Evolutionary conservation across 2,113 vertebrate genomes (phyloP), one percentile per base, ranked within the genome.

Genomic region (Stegostoma tigrinum): DNA sequence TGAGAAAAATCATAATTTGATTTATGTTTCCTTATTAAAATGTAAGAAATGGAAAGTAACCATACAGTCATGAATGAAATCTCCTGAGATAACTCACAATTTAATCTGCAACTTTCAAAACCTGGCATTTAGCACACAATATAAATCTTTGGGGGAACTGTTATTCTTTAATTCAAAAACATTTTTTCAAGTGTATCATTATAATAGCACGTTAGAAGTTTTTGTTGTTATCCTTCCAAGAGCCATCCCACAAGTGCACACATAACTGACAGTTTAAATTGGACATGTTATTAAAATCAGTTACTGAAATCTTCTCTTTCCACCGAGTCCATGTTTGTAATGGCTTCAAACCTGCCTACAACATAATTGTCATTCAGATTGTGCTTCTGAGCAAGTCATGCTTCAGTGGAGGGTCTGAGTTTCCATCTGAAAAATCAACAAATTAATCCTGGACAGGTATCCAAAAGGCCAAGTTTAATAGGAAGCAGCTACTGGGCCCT

Each of bases 371-470:
- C 98, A 99, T 99, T 98, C 98, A 98, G 98, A 96, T 98, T 98
- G 98, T 98, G 98, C 98, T 97, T 98, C 97, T 97, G 97, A 98
- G 98, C 98, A 98, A 98, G 98, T 98, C 98, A 98, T 97, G 98
- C 98, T 98, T 99, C 97, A 98, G 97, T 98, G 98, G 98, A 98
- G 98, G 98, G 98, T 98, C 98, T 98, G 97, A 97, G 98, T 98
- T 98, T 99, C 98, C 98, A 98, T 99, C 98, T 98, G 98, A 99
- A 75, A 75, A 98, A 99, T 99, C 98, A 98, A 98, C 98, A 98
- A 98, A 98, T 98, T 98, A 98, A 98, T 98, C 98, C 97, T 97
- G 98, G 98, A 98, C 98, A 98, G 98, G 98, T 98, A 98, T 98
- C 97, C 98, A 98, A 99, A 98, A 99, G 98, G 98, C 98, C 98